These are phyloP conservation scores for Cyclopterus lumpus DNA, from an alignment of 2,797 vertebrate genomes.

Conservation along the genomic window DNA sequence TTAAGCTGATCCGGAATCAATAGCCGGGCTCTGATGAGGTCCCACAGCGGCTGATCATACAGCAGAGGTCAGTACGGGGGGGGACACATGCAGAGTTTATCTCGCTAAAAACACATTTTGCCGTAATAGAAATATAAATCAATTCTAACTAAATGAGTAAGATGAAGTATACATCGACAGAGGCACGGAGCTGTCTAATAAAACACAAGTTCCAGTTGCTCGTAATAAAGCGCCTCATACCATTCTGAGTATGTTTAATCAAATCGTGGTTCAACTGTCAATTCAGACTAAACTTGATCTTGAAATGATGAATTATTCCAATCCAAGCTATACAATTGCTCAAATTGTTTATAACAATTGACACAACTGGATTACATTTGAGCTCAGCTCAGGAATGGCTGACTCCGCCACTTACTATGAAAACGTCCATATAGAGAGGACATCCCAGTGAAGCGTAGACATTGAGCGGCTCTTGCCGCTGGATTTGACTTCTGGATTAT, in stretches of 20 bases:
- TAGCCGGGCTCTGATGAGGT: conserved; percentile 60
- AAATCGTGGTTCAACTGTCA: conserved; percentile 16
- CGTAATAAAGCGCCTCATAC: conserved; percentile 19
- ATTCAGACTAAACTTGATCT: neutral
- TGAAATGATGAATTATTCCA: neutral
- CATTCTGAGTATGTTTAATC: conserved; percentile 21
- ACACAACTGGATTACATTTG: neutral
- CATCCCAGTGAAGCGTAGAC: neutral
- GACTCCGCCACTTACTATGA: neutral
- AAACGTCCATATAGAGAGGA: neutral
- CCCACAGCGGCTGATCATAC: conserved; percentile 64
- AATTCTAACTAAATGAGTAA: conserved; percentile 17
- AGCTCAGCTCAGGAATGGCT: neutral
- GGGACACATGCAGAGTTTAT: conserved; percentile 27
- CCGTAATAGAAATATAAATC: conserved; percentile 25
- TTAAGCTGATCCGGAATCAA: conserved; percentile 69
- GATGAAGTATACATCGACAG: conserved; percentile 7
- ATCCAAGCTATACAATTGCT: neutral
- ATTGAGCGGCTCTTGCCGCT: neutral
- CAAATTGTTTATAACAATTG: neutral
- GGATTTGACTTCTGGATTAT: neutral
- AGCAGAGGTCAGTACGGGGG: conserved; percentile 26
- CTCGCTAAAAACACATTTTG: conserved; percentile 37
- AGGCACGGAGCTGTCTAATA: neutral
- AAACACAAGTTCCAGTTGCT: conserved; percentile 18